Evolutionary conservation across 23 tunicate species (phyloP).

Genomic region (Halocynthia aurantium): DNA sequence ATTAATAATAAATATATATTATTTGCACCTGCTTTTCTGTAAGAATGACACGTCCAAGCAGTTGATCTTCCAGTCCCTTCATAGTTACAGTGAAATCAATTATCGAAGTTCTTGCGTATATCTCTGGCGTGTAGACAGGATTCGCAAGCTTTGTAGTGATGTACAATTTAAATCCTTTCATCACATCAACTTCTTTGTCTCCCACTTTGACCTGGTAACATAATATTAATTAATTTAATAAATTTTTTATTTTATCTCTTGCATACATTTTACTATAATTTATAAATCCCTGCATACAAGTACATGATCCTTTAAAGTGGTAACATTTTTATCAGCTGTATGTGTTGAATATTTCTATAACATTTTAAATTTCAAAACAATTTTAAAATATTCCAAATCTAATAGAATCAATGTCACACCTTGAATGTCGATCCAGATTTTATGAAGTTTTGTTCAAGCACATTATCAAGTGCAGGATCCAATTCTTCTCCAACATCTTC

Average conservation of each 20-base stretch:
- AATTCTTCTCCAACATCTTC: constrained; percentile 98
- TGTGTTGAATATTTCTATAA: no score
- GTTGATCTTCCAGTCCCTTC: constrained; percentile 99
- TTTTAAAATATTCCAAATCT: background rate
- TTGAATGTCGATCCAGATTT: constrained; percentile 99
- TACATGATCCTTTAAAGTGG: no score
- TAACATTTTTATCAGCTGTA: no score
- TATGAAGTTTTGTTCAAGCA: constrained; percentile 95
- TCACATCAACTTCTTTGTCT: constrained; percentile 99
- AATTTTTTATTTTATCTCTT: no score
- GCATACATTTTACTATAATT: no score
- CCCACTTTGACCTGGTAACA: constrained; percentile 93
- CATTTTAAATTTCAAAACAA: background rate
- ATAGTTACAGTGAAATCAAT: constrained; percentile 99
- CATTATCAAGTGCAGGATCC: constrained; percentile 98
- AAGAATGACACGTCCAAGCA: constrained; percentile 94
- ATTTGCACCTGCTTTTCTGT: constrained; percentile 81
- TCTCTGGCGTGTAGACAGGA: constrained; percentile 99
- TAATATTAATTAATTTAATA: background rate
- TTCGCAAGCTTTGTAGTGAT: constrained; percentile 99
- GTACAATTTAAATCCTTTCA: constrained; percentile 91
- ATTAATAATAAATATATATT: background rate
- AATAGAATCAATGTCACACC: constrained; percentile 30
- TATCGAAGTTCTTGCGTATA: constrained; percentile 96
- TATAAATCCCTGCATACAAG: no score